A percentile compares a stretch with the other conserved stretches of the same genome.
Evolutionary conservation across 2,113 vertebrate species (phyloP).

Genomic region (Syrmaticus mikado): DNA sequence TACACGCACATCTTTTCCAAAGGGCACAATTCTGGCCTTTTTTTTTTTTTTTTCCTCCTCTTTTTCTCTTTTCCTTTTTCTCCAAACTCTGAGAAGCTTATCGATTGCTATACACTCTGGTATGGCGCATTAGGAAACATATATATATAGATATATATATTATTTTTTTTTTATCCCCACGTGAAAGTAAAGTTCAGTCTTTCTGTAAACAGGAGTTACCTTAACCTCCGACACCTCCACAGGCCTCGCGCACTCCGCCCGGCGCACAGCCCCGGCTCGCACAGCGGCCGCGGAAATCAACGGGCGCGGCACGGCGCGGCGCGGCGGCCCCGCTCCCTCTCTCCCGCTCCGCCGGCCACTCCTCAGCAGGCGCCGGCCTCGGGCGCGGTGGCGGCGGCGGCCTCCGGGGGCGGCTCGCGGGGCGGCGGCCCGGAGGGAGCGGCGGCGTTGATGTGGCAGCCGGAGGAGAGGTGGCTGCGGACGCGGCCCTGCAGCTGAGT

Average conservation of each 20-base stretch:
- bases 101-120: constrained; percentile 50
- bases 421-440: not conserved
- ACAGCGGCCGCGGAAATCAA: no score
- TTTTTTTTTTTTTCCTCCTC: not conserved
- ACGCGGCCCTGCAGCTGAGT: constrained; percentile 82
- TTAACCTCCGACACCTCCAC: constrained; percentile 35
- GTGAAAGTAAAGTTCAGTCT: constrained; percentile 65
- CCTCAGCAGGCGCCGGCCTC: constrained; percentile 30
- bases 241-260: constrained; percentile 43
- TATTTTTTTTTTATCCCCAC: constrained; percentile 53
- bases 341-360: no score
- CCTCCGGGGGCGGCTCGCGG: not conserved
- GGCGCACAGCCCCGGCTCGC: no score
- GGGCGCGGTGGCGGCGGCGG: not conserved
- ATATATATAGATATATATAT: not conserved
- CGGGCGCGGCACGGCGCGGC: no score
- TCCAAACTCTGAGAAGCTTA: constrained; percentile 40
- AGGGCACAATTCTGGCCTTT: constrained; percentile 30
- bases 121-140: constrained; percentile 53
- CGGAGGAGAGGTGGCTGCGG: constrained; percentile 81
- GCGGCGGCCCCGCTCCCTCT: no score
- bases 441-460: constrained; percentile 76
- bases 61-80: not conserved
- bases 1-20: constrained; percentile 53
- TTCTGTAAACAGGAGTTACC: constrained; percentile 57